These are phyloP conservation scores for Scomber colias DNA, from an alignment of 2,113 vertebrate genomes.

Conservation along the genomic window DNA sequence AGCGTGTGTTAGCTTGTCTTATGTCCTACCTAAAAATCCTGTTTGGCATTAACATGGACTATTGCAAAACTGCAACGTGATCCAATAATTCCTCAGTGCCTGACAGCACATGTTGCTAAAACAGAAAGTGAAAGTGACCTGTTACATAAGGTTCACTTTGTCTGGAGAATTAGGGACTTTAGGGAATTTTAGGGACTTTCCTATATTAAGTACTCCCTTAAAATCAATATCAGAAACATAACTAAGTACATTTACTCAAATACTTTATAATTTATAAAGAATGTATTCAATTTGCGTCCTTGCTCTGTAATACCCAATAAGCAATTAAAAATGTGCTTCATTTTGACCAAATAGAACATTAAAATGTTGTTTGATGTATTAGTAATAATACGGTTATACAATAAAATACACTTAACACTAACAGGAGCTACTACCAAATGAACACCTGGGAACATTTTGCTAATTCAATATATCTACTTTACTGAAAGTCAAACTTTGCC, in stretches of 20 bases:
- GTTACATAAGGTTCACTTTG: constrained; percentile 1
- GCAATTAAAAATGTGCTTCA: neutral
- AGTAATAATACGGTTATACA: too few relatives aligned
- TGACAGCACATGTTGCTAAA: neutral
- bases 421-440: too few relatives aligned
- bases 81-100: neutral
- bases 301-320: too few relatives aligned
- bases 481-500: neutral
- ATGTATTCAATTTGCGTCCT: neutral
- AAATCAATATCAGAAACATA: neutral
- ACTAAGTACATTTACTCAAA: neutral
- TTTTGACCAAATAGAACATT: neutral
- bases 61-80: neutral
- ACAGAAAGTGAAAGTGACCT: constrained; percentile 64
- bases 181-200: neutral
- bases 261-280: neutral
- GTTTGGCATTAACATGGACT: neutral
- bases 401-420: too few relatives aligned
- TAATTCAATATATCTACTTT: neutral
- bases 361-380: too few relatives aligned
- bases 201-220: neutral
- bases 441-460: too few relatives aligned
- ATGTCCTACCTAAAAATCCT: neutral
- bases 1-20: constrained; percentile 42
- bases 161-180: neutral